phyloP scores from a whole-genome alignment of 2,797 vertebrate species.

The Sebastes elongatus region DNA sequence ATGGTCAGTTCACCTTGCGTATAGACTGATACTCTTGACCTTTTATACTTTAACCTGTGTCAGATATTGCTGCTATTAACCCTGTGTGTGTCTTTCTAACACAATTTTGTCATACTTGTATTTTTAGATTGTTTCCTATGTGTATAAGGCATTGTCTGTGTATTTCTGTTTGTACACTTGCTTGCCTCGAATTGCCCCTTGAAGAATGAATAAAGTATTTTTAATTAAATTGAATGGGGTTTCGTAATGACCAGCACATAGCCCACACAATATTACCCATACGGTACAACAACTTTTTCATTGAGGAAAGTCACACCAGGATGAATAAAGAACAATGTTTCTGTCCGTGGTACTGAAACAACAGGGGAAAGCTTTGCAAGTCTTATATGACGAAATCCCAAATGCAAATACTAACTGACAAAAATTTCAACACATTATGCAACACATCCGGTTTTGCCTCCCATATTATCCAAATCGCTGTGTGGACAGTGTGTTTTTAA shows the following conservation, averaged over 20 bases:
- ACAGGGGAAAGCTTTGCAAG: background rate
- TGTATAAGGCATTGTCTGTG: too few species aligned
- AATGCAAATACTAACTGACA: background rate
- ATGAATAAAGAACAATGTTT: background rate
- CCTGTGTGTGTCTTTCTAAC: too few species aligned
- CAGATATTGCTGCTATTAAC: too few species aligned
- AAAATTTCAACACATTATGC: background rate
- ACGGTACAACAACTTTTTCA: background rate
- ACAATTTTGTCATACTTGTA: too few species aligned
- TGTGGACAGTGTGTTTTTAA: background rate
- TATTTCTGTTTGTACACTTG: too few species aligned
- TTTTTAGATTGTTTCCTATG: too few species aligned
- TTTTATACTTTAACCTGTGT: too few species aligned
- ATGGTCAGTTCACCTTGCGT: too few species aligned
- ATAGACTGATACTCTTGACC: too few species aligned
- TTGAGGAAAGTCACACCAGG: background rate
- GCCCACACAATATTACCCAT: background rate
- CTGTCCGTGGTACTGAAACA: background rate
- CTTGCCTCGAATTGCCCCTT: too few species aligned
- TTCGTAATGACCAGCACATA: background rate
- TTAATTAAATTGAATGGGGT: background rate
- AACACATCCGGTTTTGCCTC: background rate
- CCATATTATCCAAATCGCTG: background rate
- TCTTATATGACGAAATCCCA: background rate
- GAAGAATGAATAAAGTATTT: too few species aligned